phyloP scores from a whole-genome alignment of 2,113 vertebrate species.

The Saguinus midas region DNA sequence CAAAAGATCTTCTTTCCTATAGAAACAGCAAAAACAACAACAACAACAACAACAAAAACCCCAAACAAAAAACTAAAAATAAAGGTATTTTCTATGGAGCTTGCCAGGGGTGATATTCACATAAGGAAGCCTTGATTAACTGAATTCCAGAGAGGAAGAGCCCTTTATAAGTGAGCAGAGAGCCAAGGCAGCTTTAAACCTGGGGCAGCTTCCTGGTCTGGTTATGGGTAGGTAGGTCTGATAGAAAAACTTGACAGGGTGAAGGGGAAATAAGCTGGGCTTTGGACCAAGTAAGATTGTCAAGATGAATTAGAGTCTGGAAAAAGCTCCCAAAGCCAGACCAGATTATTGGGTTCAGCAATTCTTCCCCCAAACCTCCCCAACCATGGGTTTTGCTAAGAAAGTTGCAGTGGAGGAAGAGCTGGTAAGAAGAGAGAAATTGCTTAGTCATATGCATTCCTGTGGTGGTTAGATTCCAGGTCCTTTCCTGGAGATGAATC shows the following conservation, averaged over 20 bases:
- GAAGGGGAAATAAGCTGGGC: not conserved
- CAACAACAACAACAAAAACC: not conserved
- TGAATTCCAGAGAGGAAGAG: conserved; percentile 16
- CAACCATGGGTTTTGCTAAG: not conserved
- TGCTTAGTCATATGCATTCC: conserved; percentile 6
- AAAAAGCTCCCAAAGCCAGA: not conserved
- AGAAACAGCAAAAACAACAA: not conserved
- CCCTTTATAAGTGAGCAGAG: not conserved
- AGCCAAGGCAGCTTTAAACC: not conserved
- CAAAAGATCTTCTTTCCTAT: not conserved
- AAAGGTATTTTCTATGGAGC: not conserved
- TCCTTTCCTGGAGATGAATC: not conserved
- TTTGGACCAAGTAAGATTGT: not conserved
- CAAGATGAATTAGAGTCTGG: conserved; percentile 11
- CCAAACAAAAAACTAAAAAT: not conserved
- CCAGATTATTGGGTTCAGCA: not conserved
- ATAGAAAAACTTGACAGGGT: not conserved
- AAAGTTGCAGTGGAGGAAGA: not conserved
- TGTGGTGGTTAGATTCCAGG: not conserved
- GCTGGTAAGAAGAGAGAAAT: not conserved
- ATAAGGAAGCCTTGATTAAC: not conserved
- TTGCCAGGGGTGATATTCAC: not conserved
- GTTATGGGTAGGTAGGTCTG: not conserved
- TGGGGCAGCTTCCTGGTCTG: not conserved
- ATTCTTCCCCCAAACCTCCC: not conserved